Conservation (phyloP, 2,888 invertebrate species). For the Mayetiola destructor region DNA sequence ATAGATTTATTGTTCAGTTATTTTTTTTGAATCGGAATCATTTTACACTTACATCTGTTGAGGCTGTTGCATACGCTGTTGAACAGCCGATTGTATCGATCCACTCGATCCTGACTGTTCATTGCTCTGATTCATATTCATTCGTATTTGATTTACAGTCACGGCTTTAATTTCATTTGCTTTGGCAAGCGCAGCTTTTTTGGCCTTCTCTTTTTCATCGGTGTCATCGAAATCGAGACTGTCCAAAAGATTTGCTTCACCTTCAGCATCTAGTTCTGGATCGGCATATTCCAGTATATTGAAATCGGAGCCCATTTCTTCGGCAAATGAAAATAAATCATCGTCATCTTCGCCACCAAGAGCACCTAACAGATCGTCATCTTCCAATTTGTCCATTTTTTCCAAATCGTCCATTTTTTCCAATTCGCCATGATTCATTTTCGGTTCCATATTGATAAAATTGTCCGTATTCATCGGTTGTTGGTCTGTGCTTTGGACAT, state of each 20-base stretch:
- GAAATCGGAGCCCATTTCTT: conserved; percentile 88
- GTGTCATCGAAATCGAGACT: conserved; percentile 69
- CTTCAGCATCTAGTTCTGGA: conserved; percentile 72
- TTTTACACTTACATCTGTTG: conserved; percentile 19
- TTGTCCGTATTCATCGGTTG: conserved; percentile 49
- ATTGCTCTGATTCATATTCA: conserved; percentile 39
- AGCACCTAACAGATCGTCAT: conserved; percentile 66
- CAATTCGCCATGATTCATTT: conserved; percentile 37
- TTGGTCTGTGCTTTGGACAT: conserved; percentile 24
- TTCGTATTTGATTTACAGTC: conserved; percentile 42
- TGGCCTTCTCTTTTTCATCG: conserved; percentile 49
- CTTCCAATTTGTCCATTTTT: conserved; percentile 45
- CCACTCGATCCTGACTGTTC: conserved; percentile 47
- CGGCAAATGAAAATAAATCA: conserved; percentile 53
- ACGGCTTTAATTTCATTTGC: conserved; percentile 33
- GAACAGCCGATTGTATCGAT: conserved; percentile 13
- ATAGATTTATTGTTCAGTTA: no score
- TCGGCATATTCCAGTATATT: conserved; percentile 92
- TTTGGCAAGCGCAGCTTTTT: conserved; percentile 25
- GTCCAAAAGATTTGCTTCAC: conserved; percentile 71
- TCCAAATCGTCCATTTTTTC: conserved; percentile 53
- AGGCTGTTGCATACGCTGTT: conserved; percentile 17
- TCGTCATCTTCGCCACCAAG: conserved; percentile 81
- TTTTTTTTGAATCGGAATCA: conserved; percentile 24
- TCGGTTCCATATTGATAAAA: conserved; percentile 34